A percentile compares a stretch with the other conserved stretches of the same genome.
Evolutionary conservation across 2,888 invertebrate genomes (phyloP).

Genomic region (Trichogramma evanescens): DNA sequence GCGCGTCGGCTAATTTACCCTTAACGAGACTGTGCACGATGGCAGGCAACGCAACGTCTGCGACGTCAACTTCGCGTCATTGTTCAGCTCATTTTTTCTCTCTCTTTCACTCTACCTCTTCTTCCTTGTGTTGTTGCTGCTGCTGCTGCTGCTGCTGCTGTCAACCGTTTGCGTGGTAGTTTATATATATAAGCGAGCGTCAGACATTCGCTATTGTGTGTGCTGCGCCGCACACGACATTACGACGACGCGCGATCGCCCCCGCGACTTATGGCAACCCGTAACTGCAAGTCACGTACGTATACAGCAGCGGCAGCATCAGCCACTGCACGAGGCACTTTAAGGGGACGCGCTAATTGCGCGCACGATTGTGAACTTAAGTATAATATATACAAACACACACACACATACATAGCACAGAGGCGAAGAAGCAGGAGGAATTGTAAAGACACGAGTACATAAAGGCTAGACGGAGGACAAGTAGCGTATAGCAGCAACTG

Average conservation of each 20-base stretch:
- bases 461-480: too few relatives aligned
- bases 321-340: slow-evolving; percentile 3
- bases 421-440: too few relatives aligned
- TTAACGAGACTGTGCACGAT: neutral
- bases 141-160: neutral
- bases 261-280: neutral
- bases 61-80: neutral
- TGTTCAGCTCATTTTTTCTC: neutral
- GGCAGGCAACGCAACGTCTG: neutral
- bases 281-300: too few relatives aligned
- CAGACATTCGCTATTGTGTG: too few relatives aligned
- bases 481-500: too few relatives aligned
- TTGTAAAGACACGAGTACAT: too few relatives aligned
- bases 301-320: neutral
- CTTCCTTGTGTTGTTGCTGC: neutral
- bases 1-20: neutral
- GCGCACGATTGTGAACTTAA: neutral
- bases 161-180: too few relatives aligned
- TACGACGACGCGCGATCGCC: neutral
- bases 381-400: too few relatives aligned
- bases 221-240: too few relatives aligned
- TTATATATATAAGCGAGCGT: too few relatives aligned
- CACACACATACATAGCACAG: too few relatives aligned
- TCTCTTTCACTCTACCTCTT: neutral
- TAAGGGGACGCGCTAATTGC: slow-evolving; percentile 16